Base-by-base conservation (phyloP, 2,888 invertebrate genomes). In the Prionchulus punctatus region DNA sequence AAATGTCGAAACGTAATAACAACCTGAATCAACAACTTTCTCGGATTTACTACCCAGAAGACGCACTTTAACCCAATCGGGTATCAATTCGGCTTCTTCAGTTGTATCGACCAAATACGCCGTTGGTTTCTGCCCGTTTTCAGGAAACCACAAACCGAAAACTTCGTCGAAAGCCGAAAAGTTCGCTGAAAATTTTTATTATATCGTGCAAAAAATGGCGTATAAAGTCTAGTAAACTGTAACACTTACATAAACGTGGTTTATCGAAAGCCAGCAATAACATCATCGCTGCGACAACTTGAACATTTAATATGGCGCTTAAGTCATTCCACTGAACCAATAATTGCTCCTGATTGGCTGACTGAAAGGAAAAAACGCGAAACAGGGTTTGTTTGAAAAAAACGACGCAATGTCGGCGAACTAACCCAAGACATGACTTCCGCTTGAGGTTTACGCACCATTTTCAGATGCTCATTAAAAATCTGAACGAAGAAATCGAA, bases 51-150 rank as follows among this genome's bases (percentile, higher is more conserved):
- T 86, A 15, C 88, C 79, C 53, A 83, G 81, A 76, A 88, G 86
- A 67, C 85, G 80, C 45, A 90, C 76, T 64, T 89, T 85, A 66
- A 92, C 76, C 91, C 91, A 92, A 74, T 91, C 91, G 0, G 92
- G 91, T 61, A 89, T 79, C 57, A 91, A 78, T 36, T 81, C 74
- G 2, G 85, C 83, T 68, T 86, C 85, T 69, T 88, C 87, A 3
- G 82, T 81, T 1, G 86, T 83, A 65, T 85, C 82, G 21, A 84
- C 80, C 36, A 84, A 76, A 66, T 81, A 87, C 0, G 85, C 86
- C 64, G 81, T 80, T 0, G 90, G 89, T 36, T 36, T 36, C 36
- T 12, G 12, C 18, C 18, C 36, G n/a, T n/a, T n/a, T 36, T 36
- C 18, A 12, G 36, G 36, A 18, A 36, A 36, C 36, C 36, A 36